These are phyloP conservation scores for Siniperca knerii DNA, from an alignment of 2,113 vertebrate genomes.

Conservation along the genomic window DNA sequence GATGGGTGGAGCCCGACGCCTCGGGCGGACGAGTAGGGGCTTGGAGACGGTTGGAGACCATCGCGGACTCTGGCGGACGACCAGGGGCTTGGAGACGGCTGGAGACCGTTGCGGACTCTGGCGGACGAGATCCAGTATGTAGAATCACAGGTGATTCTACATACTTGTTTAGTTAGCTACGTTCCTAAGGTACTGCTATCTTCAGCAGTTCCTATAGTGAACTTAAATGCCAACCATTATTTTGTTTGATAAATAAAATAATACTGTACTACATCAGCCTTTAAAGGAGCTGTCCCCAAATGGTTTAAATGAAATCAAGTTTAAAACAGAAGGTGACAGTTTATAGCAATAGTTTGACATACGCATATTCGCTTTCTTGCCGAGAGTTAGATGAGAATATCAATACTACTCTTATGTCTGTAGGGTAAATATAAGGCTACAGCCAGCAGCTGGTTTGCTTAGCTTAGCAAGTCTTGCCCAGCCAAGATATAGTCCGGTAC, in stretches of 20 bases:
- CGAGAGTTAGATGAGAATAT: not conserved
- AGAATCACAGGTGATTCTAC: not conserved
- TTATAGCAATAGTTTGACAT: not conserved
- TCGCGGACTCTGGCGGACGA: no score
- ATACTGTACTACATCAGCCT: not conserved
- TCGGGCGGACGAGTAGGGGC: no score
- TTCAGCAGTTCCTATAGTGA: not conserved
- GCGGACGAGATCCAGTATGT: no score
- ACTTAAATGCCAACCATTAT: not conserved
- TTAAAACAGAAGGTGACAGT: not conserved
- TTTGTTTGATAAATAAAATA: not conserved
- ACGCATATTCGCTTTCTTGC: not conserved
- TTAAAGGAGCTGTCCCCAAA: not conserved
- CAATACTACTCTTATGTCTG: not conserved
- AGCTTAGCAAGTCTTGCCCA: not conserved
- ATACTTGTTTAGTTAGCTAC: not conserved
- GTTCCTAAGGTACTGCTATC: not conserved
- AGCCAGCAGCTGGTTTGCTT: not conserved
- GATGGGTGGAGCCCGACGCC: no score
- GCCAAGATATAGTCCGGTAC: not conserved
- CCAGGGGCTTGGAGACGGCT: no score
- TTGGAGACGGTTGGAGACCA: no score
- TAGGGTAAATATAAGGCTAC: not conserved
- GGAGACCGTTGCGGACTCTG: no score
- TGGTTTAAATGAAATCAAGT: not conserved